Evolutionary conservation across 2,113 vertebrate species (phyloP).

Genomic region (Semnornis frantzii): DNA sequence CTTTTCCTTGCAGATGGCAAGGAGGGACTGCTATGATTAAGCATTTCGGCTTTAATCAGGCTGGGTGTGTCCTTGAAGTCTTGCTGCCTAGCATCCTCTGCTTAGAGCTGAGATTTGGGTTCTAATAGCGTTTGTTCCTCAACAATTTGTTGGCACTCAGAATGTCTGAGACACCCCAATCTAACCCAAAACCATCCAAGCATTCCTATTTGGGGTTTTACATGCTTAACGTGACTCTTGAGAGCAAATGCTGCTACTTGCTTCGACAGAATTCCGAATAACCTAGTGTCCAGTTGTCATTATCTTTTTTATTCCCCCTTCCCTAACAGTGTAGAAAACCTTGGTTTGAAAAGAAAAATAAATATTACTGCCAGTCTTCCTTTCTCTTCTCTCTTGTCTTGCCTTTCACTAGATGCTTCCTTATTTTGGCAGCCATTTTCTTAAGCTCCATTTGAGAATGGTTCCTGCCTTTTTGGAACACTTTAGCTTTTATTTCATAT

Average conservation of each 20-base stretch:
- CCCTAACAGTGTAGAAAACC: not conserved
- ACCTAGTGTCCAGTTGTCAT: not conserved
- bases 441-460: not conserved
- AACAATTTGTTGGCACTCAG: not conserved
- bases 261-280: not conserved
- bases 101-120: not conserved
- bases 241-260: not conserved
- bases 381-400: not conserved
- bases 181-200: not conserved
- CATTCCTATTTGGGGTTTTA: not conserved
- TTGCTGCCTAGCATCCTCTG: not conserved
- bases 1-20: not conserved
- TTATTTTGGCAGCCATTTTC: slow-evolving; percentile 34
- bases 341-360: not conserved
- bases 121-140: not conserved
- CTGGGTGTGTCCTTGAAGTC: not conserved
- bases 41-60: not conserved
- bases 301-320: too few relatives aligned
- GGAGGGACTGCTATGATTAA: not conserved
- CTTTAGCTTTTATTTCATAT: not conserved
- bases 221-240: not conserved
- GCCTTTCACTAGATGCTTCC: not conserved
- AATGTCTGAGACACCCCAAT: not conserved
- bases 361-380: not conserved
- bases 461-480: not conserved